Evolutionary conservation across 2,113 vertebrate species (phyloP), one percentile per base, ranked within the genome.

Genomic region (Dinomys branickii): DNA sequence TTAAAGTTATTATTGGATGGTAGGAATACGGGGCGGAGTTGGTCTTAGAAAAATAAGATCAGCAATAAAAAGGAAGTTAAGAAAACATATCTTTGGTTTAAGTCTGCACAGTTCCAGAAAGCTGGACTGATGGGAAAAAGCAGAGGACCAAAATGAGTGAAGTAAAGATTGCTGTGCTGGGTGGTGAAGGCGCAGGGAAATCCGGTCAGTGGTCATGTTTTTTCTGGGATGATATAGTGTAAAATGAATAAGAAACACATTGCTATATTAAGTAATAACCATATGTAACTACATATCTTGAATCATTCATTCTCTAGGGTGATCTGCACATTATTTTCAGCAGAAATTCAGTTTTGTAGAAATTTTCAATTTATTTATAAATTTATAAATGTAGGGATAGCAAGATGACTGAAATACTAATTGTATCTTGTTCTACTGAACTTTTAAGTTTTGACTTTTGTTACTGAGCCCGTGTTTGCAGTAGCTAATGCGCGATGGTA

Each of bases 151-250:
- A 73, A 0, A 99, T 99, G 99, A 97, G 98, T 47, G 98, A 99
- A 11, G 98, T 99, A 56, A 99, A 99, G 97, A 86, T 99, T 35
- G 98, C 99, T 0, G 98, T 99, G 77, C 94, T 99, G 95, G 99
- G 99, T 75, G 97, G 98, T 1, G 98, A 98, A 81, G 99, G 99
- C 6, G 98, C 99, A 1, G 99, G 99, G 6, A 99, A 99, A 95
- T 99, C 99, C 94, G 99, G 99, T 99, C 98, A 97, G 98, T 94
- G 30, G 11, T 35, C 14, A 1, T 84, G 4, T 61, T 63, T 82
- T 19, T 41, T 82, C 1, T 44, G 13, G 6, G 16, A 7, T 14
- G 10, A 26, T 35, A 22, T 13, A 61, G 17, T 50, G 4, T 13
- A 47, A 35, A 58, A 28, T 20, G 30, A 50, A n/a, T 38, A 19